Percentiles rank a stretch among this genome's conserved stretches.
These are phyloP conservation scores for Trachelus stipa DNA, from an alignment of 2,888 invertebrate genomes.

Conservation along the genomic window DNA sequence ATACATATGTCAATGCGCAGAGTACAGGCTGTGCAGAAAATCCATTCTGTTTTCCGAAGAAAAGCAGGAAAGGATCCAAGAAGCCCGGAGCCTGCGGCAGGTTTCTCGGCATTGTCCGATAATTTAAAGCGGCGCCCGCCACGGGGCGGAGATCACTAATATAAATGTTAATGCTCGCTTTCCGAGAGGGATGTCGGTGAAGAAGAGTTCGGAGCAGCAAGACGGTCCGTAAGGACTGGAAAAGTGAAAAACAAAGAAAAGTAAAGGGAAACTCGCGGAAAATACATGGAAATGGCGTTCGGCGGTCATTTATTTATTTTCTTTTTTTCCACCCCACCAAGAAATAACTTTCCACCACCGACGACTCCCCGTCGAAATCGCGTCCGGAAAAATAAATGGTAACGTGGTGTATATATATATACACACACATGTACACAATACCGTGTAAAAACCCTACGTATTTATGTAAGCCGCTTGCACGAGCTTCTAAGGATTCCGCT, in stretches of 20 bases:
- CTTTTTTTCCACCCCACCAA: conserved; percentile 18
- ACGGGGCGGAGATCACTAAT: conserved; percentile 41
- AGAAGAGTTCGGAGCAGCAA: not conserved
- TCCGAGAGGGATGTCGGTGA: not conserved
- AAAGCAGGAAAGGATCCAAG: conserved; percentile 17
- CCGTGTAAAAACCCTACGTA: conserved; percentile 27
- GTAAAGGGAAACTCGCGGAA: conserved; percentile 20
- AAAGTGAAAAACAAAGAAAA: conserved; percentile 20
- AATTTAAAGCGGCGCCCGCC: conserved; percentile 38
- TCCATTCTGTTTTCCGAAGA: not conserved
- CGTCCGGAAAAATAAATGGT: not conserved
- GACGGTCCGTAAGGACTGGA: not conserved
- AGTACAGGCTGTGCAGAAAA: not conserved
- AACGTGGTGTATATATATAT: not conserved
- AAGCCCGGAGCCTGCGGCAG: conserved; percentile 31
- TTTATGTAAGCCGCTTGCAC: conserved; percentile 35
- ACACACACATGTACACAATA: conserved; percentile 16
- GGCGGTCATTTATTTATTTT: conserved; percentile 22
- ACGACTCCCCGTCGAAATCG: not conserved
- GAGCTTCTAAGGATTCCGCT: conserved; percentile 32
- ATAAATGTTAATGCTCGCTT: conserved; percentile 55
- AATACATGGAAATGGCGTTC: conserved; percentile 42
- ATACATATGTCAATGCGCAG: not conserved
- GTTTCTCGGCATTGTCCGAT: conserved; percentile 43
- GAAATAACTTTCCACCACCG: not conserved